phyloP scores from a whole-genome alignment of 2,113 vertebrate genomes.

The Leptocoma aspasia region DNA sequence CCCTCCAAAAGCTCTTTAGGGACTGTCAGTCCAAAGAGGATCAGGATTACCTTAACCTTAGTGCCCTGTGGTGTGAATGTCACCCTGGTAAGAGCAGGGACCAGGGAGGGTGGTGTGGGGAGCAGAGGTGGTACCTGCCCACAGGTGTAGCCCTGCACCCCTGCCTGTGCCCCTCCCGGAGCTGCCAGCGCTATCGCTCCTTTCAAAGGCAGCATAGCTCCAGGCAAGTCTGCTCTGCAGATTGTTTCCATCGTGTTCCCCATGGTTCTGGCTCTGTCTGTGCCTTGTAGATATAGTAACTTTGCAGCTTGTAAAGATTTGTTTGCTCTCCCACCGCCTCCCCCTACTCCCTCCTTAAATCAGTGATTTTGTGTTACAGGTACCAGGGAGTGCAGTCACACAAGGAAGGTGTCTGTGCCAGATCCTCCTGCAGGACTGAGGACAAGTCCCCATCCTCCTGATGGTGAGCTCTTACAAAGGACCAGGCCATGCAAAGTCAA shows the following conservation, averaged over 20 bases:
- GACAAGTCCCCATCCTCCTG: fast-evolving
- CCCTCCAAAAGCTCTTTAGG: neutral
- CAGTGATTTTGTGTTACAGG: neutral
- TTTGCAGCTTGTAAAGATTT: slow-evolving; percentile 52
- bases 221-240: slow-evolving; percentile 39
- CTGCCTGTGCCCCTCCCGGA: fast-evolving
- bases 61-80: neutral
- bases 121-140: neutral
- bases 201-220: slow-evolving; percentile 23
- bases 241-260: slow-evolving; percentile 39
- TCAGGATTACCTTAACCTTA: neutral
- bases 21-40: neutral
- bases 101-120: neutral
- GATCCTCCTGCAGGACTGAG: neutral
- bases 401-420: neutral
- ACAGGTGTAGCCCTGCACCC: neutral
- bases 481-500: fast-evolving
- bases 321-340: neutral
- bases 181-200: fast-evolving
- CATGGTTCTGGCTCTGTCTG: slow-evolving; percentile 41
- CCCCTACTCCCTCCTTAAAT: neutral
- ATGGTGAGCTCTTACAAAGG: neutral
- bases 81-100: neutral
- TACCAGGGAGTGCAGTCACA: fast-evolving
- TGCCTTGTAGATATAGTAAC: slow-evolving; percentile 43